Conservation (phyloP, 2,113 vertebrate genomes). For the Vombatus ursinus region DNA sequence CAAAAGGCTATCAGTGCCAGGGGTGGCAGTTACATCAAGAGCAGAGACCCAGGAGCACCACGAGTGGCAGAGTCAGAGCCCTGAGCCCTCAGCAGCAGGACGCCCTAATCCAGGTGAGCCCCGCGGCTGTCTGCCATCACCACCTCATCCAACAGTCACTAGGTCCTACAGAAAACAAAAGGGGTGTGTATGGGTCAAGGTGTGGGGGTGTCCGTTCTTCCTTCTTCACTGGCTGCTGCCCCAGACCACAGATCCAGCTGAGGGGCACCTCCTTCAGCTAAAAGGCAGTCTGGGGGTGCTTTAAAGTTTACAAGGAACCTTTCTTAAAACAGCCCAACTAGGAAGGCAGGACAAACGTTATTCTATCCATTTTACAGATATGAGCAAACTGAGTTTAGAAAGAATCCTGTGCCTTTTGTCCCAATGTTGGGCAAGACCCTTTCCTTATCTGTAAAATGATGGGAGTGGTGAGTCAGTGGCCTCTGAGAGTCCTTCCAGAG, state of each 20-base stretch:
- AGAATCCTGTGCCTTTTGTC: no score
- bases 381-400: background rate
- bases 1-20: background rate
- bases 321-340: background rate
- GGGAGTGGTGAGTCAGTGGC: no score
- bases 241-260: no score
- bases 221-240: no score
- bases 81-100: slow-evolving; percentile 91
- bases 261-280: background rate
- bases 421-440: background rate
- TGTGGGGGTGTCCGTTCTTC: background rate
- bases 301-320: background rate
- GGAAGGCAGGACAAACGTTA: background rate
- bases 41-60: slow-evolving; percentile 59
- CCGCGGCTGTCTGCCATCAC: background rate
- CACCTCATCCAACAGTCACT: no score
- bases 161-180: background rate
- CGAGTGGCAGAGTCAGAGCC: slow-evolving; percentile 92
- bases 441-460: background rate
- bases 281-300: no score
- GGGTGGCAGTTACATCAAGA: background rate
- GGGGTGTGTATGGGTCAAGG: background rate
- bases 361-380: background rate
- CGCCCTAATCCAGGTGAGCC: slow-evolving; percentile 86
- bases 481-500: background rate